phyloP scores from a whole-genome alignment of 2,888 invertebrate genomes.

The Caenorhabditis parvicauda region DNA sequence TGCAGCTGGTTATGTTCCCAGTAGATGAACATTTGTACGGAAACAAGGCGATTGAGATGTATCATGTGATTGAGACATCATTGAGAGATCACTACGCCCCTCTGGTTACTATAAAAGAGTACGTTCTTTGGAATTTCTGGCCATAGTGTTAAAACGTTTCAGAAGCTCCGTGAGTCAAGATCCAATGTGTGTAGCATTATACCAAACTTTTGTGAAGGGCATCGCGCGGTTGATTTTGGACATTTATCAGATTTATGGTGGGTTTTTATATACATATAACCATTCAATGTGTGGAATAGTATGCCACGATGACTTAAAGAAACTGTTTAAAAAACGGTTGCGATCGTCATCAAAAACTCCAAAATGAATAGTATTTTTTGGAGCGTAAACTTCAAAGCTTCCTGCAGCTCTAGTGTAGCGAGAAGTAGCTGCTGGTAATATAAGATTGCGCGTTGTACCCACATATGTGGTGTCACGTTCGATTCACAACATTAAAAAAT shows the following conservation, averaged over 20 bases:
- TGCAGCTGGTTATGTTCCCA: conserved; percentile 30
- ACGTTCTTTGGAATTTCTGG: neutral
- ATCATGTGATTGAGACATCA: conserved; percentile 10
- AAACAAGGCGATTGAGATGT: conserved; percentile 1
- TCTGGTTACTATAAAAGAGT: conserved; percentile 14
- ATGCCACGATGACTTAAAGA: too few relatives aligned
- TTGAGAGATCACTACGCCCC: conserved; percentile 14
- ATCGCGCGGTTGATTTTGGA: conserved; percentile 5
- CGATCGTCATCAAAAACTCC: too few relatives aligned
- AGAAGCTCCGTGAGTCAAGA: conserved; percentile 6
- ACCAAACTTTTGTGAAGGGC: conserved; percentile 1
- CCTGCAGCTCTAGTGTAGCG: too few relatives aligned
- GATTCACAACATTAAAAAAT: too few relatives aligned
- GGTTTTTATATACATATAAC: neutral
- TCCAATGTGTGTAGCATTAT: neutral
- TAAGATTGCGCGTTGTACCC: too few relatives aligned
- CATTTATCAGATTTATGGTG: conserved; percentile 15
- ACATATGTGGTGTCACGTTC: too few relatives aligned
- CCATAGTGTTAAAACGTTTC: neutral
- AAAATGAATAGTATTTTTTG: too few relatives aligned
- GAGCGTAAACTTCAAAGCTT: too few relatives aligned
- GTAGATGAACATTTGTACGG: conserved; percentile 31
- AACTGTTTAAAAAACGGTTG: too few relatives aligned
- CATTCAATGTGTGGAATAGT: too few relatives aligned
- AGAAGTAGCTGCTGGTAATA: too few relatives aligned